Conservation (phyloP, 2,797 vertebrate species). For the Acipenser oxyrinchus region DNA sequence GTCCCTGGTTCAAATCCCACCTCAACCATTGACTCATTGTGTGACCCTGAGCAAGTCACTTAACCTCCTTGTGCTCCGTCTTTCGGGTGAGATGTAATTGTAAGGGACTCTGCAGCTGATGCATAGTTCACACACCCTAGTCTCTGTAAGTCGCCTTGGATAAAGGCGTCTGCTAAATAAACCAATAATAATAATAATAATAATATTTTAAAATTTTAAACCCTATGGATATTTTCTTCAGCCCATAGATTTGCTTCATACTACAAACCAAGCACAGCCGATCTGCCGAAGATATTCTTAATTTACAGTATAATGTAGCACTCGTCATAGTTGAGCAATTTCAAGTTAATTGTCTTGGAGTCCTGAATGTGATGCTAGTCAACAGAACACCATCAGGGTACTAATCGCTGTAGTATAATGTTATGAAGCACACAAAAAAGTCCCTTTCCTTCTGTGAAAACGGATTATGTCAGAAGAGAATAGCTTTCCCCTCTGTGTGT, state of each 20-base stretch:
- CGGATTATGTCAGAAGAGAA: background rate
- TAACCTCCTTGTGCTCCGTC: too few species aligned
- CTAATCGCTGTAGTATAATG: background rate
- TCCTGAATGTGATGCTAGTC: slow-evolving; percentile 1
- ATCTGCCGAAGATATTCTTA: background rate
- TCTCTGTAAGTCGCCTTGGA: too few species aligned
- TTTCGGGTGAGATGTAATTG: too few species aligned
- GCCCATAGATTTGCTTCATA: background rate
- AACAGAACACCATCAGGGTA: slow-evolving; percentile 5
- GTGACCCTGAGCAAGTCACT: too few species aligned
- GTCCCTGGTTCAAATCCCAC: too few species aligned
- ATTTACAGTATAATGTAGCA: slow-evolving; percentile 10
- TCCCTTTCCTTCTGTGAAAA: too few species aligned
- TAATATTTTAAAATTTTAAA: too few species aligned
- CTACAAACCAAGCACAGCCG: background rate
- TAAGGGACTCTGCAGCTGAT: too few species aligned
- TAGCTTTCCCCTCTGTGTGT: background rate
- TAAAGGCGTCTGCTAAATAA: too few species aligned
- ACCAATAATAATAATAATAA: too few species aligned
- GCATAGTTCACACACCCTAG: too few species aligned
- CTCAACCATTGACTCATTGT: too few species aligned
- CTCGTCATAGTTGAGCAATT: slow-evolving; percentile 1
- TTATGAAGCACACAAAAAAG: background rate
- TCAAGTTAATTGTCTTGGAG: slow-evolving; percentile 1
- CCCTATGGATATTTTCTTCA: background rate